Evolutionary conservation across 2,113 vertebrate genomes (phyloP), one percentile per base, ranked within the genome.

Genomic region (Nothobranchius furzeri): DNA sequence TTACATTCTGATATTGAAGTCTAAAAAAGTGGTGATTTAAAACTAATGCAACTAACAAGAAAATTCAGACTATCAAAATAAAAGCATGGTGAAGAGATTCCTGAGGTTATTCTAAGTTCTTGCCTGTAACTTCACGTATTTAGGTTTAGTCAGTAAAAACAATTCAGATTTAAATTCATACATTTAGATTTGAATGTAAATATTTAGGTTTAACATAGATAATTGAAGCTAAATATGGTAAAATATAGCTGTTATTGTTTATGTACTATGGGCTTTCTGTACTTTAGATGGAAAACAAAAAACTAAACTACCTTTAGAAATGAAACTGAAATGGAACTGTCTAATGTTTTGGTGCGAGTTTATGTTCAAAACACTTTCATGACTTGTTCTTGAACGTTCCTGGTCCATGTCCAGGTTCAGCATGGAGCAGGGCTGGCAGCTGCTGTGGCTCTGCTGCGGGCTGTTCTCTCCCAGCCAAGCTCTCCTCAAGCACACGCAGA

Each of bases 401-500:
- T 51, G 12, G 3, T 42, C 30, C 40, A 1, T 49, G 43, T 73
- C 0, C 90, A 99, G 98, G 87, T 93, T 92, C 85, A 99, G 98
- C 0, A 20, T 95, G 60, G 95, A 95, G 73, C 93, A 87, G 50
- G 96, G 95, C 68, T 99, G 97, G 98, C 96, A 98, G 88, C 92
- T 99, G 49, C 88, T 99, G 14, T 99, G 97, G 96, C 94, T 99
- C 17, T 97, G 96, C 82, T 95, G 96, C 0, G 96, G 97, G 47
- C 93, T 99, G 64, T 99, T 99, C 70, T 89, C 96, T 0, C 96
- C 97, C 0, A 90, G 95, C 70, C 95, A 93, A 68, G 62, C 85
- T 0, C 91, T 99, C 62, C 87, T 96, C 62, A 95, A 89, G 55
- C 96, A 98, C 0, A 58, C 93, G 12, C 95, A 95, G 89, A 94